Percentiles rank a stretch among this genome's conserved stretches.
These are phyloP conservation scores for Plagodis dolabraria DNA, from an alignment of 2,888 invertebrate species.

Conservation along the genomic window DNA sequence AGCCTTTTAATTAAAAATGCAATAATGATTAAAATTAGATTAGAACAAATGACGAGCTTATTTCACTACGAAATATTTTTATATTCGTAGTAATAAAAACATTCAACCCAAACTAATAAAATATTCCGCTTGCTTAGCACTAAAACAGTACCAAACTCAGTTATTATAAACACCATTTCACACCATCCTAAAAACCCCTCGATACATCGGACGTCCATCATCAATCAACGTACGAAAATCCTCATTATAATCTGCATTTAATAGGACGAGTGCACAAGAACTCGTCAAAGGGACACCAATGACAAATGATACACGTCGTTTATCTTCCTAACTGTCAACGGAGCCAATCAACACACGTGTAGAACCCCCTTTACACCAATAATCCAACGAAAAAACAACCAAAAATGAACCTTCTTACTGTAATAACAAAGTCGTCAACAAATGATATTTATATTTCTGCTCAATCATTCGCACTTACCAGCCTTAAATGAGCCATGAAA, in stretches of 20 bases:
- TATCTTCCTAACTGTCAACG: slow-evolving; percentile 82
- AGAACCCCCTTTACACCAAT: slow-evolving; percentile 55
- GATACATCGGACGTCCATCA: slow-evolving; percentile 46
- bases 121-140: too few relatives aligned
- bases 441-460: slow-evolving; percentile 41
- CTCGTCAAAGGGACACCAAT: slow-evolving; percentile 67
- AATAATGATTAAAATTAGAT: too few relatives aligned
- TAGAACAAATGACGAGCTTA: too few relatives aligned
- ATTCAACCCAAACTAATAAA: too few relatives aligned
- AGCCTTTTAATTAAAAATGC: too few relatives aligned
- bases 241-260: slow-evolving; percentile 77
- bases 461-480: slow-evolving; percentile 46
- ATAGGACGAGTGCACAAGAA: slow-evolving; percentile 71
- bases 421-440: slow-evolving; percentile 22
- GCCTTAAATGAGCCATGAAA: slow-evolving; percentile 51
- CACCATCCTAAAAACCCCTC: slow-evolving; percentile 18
- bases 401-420: slow-evolving; percentile 35
- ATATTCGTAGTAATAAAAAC: too few relatives aligned
- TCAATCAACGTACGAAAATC: slow-evolving; percentile 70
- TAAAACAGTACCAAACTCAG: neutral
- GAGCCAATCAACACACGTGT: slow-evolving; percentile 79
- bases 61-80: too few relatives aligned
- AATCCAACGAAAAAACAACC: slow-evolving; percentile 24
- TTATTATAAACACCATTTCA: slow-evolving; percentile 9
- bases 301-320: slow-evolving; percentile 80